Conservation (phyloP, 2,797 vertebrate genomes). For the Sebastes iracundus region DNA sequence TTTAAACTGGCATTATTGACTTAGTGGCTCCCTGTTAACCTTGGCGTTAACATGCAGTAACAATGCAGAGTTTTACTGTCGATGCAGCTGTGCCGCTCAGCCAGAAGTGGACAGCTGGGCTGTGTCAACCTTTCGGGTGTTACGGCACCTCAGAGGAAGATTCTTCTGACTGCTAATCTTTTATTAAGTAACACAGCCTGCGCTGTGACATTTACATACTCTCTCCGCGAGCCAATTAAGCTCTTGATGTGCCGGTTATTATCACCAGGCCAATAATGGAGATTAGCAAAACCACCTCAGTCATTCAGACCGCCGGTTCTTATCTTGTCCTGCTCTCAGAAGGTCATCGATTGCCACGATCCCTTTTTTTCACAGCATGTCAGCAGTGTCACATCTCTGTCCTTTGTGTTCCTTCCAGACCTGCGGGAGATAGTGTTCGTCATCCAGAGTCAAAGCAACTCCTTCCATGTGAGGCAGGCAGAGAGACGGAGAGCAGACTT, state of each 20-base stretch:
- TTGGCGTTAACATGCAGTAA: conserved; percentile 11
- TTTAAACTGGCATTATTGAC: conserved; percentile 32
- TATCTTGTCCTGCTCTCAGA: conserved; percentile 55
- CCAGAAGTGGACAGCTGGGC: conserved; percentile 53
- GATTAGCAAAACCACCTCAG: conserved; percentile 66
- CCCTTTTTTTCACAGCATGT: conserved; percentile 35
- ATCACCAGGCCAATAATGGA: conserved; percentile 61
- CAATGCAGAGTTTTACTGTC: conserved; percentile 25
- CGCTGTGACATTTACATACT: conserved; percentile 64
- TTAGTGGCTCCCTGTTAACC: conserved; percentile 31
- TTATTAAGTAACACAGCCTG: conserved; percentile 58
- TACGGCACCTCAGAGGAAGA: conserved; percentile 30
- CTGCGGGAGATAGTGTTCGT: conserved; percentile 92
- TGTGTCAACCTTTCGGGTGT: conserved; percentile 46
- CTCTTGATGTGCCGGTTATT: conserved; percentile 60
- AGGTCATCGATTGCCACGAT: conserved; percentile 66
- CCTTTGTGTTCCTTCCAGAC: conserved; percentile 82
- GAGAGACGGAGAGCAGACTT: conserved; percentile 85
- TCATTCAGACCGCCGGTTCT: conserved; percentile 42
- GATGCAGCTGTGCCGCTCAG: conserved; percentile 17
- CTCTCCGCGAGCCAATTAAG: conserved; percentile 61
- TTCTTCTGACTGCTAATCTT: conserved; percentile 61
- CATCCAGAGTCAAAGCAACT: conserved; percentile 96
- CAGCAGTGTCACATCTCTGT: conserved; percentile 49
- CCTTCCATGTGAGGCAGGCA: conserved; percentile 91